Evolutionary conservation across 2,113 vertebrate genomes (phyloP), one percentile per base, ranked within the genome.

Genomic region (Dissostichus mawsoni): DNA sequence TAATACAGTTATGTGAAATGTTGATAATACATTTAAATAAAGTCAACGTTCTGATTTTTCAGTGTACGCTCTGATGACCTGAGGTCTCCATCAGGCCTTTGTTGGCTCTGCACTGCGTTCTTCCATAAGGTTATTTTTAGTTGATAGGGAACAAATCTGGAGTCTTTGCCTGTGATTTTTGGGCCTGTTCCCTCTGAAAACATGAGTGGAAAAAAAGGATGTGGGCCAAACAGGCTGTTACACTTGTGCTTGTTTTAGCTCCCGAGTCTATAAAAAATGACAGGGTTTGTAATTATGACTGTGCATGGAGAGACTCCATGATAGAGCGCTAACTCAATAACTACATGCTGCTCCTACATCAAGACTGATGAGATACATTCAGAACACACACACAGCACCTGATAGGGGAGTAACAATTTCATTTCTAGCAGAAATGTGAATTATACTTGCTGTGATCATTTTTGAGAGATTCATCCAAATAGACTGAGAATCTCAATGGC

Each of bases 231-330:
- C 82, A 76, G 89, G 75, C 92, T 86, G 89, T 92, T 89, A 93
- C 78, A 88, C 75, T 92, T n/a, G 59, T 92, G 93, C 92, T 94
- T 93, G 91, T 94, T 95, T 95, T 90, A 93, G 93, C 93, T 94
- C 89, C 94, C 44, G 85, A 83, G 79, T 82, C 88, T 78, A 89
- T 90, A 92, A 91, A 91, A 92, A 90, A 87, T 77, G 87, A 91
- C 89, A 92, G 80, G 76, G 80, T 86, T 92, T 90, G 87, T 91
- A 92, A 91, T 93, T 93, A 92, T 77, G 86, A 89, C 84, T 76
- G 58, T 85, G 83, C 74, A 83, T 78, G 74, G 76, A 87, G 78
- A 87, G 63, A 87, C 75, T 88, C 72, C 82, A 85, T 87, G 81
- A 87, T 84, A 86, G 13, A 78, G 85, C 85, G 83, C 90, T 82